Percentiles rank a stretch among this genome's conserved stretches.
Evolutionary conservation across 1,140 invertebrate genomes (phyloP).

Genomic region (Periplaneta americana): DNA sequence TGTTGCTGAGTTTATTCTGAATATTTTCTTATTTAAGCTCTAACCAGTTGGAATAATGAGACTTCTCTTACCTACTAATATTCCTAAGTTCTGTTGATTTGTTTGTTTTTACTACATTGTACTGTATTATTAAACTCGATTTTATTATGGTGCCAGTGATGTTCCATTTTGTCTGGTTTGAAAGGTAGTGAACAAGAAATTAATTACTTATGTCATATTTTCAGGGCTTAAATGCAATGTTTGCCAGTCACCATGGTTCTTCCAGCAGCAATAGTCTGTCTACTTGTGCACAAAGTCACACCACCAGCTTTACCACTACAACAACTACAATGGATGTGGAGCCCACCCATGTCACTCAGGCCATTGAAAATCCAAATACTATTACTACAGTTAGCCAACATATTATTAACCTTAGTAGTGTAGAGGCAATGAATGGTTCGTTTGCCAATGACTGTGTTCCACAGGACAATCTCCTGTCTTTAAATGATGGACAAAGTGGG

Average conservation of each 20-base stretch:
- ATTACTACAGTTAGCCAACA: neutral
- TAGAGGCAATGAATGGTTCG: neutral
- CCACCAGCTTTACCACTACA: slow-evolving; percentile 13
- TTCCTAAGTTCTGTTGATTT: no score
- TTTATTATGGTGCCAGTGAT: no score
- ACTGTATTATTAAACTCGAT: no score
- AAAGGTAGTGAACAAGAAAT: no score
- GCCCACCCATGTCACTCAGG: slow-evolving; percentile 18
- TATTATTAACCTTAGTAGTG: neutral
- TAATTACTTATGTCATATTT: no score
- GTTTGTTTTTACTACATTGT: no score
- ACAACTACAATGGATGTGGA: slow-evolving; percentile 6
- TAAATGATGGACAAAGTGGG: neutral
- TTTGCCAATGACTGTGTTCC: neutral
- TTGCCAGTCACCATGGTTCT: slow-evolving; percentile 24
- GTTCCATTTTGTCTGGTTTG: neutral
- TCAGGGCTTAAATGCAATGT: slow-evolving; percentile 23
- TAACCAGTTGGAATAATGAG: no score
- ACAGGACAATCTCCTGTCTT: neutral
- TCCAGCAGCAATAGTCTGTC: slow-evolving; percentile 30
- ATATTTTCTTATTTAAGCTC: no score
- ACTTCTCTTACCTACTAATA: no score
- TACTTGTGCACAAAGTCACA: slow-evolving; percentile 22
- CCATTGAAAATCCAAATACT: slow-evolving; percentile 20
- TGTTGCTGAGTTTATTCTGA: no score